Evolutionary conservation across 2,113 vertebrate species (phyloP), one percentile per base, ranked within the genome.

Genomic region (Epinephelus fuscoguttatus): DNA sequence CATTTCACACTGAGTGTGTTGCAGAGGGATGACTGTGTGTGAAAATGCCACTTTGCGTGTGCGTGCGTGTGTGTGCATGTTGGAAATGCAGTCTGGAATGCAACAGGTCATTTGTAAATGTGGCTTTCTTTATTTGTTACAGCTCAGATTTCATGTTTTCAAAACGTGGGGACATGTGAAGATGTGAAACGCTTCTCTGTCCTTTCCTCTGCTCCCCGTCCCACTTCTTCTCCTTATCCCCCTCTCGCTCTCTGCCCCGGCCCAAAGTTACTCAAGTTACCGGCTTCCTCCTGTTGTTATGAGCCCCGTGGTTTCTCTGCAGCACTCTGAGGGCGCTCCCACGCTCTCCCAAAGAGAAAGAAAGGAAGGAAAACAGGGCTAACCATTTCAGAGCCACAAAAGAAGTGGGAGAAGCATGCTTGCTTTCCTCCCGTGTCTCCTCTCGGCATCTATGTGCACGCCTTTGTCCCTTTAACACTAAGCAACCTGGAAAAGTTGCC

Each of bases 281-380:
- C 90, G 85, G 92, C 90, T 94, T 95, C 94, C 93, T 95, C 92
- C 91, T 92, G 95, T 95, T 95, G 94, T 94, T 95, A 82, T 87
- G 92, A 93, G 91, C 88, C 86, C 93, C 84, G 91, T 80, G 93
- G 92, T 93, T 92, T 92, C 79, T 94, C 21, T 87, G 82, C 89
- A 81, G 85, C 40, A 30, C 71, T 91, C 75, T 42, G 91, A 91
- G 87, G 88, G 90, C 87, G 88, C 92, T 93, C 94, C 93, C 92
- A 93, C 93, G 92, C 91, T 89, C 91, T 91, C 80, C 76, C 84
- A 56, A 78, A 90, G 81, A 91, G 84, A 92, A 93, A 93, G 89
- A 89, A 92, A 93, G 93, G 89, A 92, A 93, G 92, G 89, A 93
- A 94, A 95, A 92, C 72, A 63, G 82, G 61, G 89, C 93, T 92